phyloP scores from a whole-genome alignment of 2,888 invertebrate species.

The Drosophila neonasuta region DNA sequence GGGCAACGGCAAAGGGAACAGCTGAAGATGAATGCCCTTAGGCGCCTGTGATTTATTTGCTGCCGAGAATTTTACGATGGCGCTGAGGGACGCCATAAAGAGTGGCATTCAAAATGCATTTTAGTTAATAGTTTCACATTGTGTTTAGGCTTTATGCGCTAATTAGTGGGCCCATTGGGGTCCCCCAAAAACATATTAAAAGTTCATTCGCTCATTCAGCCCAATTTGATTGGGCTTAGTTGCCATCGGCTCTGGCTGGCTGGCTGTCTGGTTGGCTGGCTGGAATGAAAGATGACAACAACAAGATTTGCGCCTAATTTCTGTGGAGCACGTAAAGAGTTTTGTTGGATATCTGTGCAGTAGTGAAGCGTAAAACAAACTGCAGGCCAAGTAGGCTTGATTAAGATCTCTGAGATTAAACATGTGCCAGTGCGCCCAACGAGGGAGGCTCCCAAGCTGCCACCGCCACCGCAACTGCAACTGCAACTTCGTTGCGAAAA shows the following conservation, averaged over 20 bases:
- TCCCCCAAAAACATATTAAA: neutral
- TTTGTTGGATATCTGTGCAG: slow-evolving; percentile 48
- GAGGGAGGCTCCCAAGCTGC: slow-evolving; percentile 14
- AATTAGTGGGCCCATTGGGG: slow-evolving; percentile 56
- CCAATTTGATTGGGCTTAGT: slow-evolving; percentile 9
- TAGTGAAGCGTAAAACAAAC: slow-evolving; percentile 57
- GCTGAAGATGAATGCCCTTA: slow-evolving; percentile 26
- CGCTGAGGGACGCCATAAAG: slow-evolving; percentile 61
- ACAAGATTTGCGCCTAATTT: slow-evolving; percentile 73
- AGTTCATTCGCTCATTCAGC: neutral
- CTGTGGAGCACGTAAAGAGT: slow-evolving; percentile 68
- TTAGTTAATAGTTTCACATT: slow-evolving; percentile 68
- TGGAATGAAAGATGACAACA: slow-evolving; percentile 52
- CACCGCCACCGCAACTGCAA: slow-evolving; percentile 1
- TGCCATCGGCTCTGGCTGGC: neutral
- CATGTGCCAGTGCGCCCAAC: slow-evolving; percentile 46
- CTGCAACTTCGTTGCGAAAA: slow-evolving; percentile 2
- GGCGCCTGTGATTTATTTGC: slow-evolving; percentile 69
- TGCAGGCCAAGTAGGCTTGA: slow-evolving; percentile 57
- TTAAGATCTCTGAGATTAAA: slow-evolving; percentile 74
- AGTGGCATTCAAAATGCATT: slow-evolving; percentile 65
- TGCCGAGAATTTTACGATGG: slow-evolving; percentile 69
- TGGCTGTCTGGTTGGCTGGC: too few relatives aligned
- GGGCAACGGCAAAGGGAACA: neutral
- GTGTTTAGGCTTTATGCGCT: slow-evolving; percentile 65